These are phyloP conservation scores for Sebastes minor DNA, from an alignment of 2,797 vertebrate genomes.

Conservation along the genomic window DNA sequence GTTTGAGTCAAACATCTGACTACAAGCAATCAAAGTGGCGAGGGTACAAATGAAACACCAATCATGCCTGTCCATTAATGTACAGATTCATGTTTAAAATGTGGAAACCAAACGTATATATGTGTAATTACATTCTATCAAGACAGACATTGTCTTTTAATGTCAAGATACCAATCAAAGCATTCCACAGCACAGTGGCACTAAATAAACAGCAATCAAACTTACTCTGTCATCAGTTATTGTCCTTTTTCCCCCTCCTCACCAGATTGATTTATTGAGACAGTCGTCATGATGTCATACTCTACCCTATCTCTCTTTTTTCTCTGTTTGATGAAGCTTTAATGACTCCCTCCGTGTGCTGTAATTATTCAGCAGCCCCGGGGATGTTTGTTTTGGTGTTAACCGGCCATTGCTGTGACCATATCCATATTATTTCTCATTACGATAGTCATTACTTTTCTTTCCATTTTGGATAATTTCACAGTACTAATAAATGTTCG, in stretches of 20 bases:
- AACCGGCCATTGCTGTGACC: conserved; percentile 72
- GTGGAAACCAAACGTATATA: conserved; percentile 19
- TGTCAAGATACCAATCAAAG: conserved; percentile 24
- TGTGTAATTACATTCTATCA: conserved; percentile 26
- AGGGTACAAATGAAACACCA: conserved; percentile 57
- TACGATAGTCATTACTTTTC: conserved; percentile 89
- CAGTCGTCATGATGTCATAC: conserved; percentile 43
- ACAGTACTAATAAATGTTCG: conserved; percentile 78
- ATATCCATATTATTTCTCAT: conserved; percentile 71
- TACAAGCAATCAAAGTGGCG: conserved; percentile 62
- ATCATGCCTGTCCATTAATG: conserved; percentile 56
- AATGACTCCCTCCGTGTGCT: conserved; percentile 64
- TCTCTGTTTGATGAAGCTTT: conserved; percentile 63
- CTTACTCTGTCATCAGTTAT: conserved; percentile 33
- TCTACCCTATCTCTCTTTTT: conserved; percentile 23
- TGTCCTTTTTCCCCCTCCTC: neutral
- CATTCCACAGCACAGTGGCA: conserved; percentile 1
- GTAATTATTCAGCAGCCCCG: conserved; percentile 73
- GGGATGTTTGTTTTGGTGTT: conserved; percentile 80
- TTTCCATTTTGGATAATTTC: conserved; percentile 92
- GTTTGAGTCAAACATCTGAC: conserved; percentile 73
- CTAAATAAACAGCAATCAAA: conserved; percentile 17
- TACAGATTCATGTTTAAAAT: conserved; percentile 35
- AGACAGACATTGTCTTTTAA: conserved; percentile 22
- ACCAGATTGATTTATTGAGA: conserved; percentile 65